phyloP scores from a whole-genome alignment of 2,888 invertebrate species.

The Beris morrisii region DNA sequence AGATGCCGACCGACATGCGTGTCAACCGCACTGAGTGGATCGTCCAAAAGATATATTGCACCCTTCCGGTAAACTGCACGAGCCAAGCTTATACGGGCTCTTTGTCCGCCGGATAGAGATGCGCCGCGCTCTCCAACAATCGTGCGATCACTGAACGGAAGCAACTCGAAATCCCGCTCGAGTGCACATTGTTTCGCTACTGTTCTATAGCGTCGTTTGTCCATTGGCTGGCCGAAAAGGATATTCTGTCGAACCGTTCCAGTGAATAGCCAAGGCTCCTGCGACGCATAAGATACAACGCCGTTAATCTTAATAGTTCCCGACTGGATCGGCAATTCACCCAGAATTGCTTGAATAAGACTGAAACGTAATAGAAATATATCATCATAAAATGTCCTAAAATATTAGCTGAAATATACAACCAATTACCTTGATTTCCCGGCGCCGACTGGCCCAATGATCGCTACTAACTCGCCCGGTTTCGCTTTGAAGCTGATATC shows the following conservation, averaged over 20 bases:
- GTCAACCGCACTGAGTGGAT: constrained; percentile 92
- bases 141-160: constrained; percentile 64
- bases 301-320: constrained; percentile 64
- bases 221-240: constrained; percentile 64
- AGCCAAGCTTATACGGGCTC: constrained; percentile 85
- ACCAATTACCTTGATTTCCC: constrained; percentile 63
- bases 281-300: constrained; percentile 72
- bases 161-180: constrained; percentile 60
- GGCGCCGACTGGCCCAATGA: constrained; percentile 72
- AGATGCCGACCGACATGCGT: constrained; percentile 86
- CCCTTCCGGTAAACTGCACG: constrained; percentile 84
- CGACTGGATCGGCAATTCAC: constrained; percentile 58
- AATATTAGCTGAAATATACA: background rate
- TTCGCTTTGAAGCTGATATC: constrained; percentile 67
- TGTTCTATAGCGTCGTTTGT: constrained; percentile 62
- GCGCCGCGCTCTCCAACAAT: constrained; percentile 81
- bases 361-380: constrained; percentile 40
- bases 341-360: constrained; percentile 60
- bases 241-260: constrained; percentile 68
- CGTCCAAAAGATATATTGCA: constrained; percentile 86
- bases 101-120: constrained; percentile 84
- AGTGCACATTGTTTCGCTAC: constrained; percentile 58
- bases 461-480: constrained; percentile 66
- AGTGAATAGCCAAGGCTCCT: constrained; percentile 83
- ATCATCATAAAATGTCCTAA: background rate